Conservation (phyloP, 2,113 vertebrate genomes). For the Hylia prasina region DNA sequence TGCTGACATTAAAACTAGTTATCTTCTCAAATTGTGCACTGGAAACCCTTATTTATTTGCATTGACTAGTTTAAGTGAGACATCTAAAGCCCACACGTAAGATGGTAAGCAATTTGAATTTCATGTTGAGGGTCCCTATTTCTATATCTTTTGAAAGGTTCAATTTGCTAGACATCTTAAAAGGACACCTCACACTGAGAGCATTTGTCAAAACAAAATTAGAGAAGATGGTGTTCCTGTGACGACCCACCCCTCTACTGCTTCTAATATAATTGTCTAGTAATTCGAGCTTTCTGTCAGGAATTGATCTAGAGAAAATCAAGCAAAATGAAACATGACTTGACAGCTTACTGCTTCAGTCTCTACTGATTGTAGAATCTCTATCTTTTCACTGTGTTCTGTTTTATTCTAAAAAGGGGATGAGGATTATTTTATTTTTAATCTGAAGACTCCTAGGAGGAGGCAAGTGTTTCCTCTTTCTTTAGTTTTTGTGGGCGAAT, state of each 20-base stretch:
- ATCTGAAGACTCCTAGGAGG: neutral
- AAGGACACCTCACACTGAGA: neutral
- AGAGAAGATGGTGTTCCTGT: neutral
- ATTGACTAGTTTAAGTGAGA: neutral
- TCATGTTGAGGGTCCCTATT: neutral
- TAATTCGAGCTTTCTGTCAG: neutral
- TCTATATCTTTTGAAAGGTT: neutral
- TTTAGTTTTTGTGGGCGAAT: neutral
- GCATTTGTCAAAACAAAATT: neutral
- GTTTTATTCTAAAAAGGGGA: neutral
- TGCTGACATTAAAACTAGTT: neutral
- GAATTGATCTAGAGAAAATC: neutral
- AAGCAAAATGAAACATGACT: neutral
- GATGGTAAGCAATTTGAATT: neutral
- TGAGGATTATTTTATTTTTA: neutral
- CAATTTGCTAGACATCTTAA: neutral
- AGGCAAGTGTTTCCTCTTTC: neutral
- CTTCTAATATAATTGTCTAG: neutral
- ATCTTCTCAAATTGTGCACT: neutral
- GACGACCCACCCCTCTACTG: rapidly evolving
- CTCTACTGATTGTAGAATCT: neutral
- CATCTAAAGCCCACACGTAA: neutral
- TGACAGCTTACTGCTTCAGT: neutral
- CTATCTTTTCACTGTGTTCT: neutral
- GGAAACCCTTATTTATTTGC: neutral